Conservation (phyloP, 2,797 vertebrate species). For the Ctenopoma kingsleyae region DNA sequence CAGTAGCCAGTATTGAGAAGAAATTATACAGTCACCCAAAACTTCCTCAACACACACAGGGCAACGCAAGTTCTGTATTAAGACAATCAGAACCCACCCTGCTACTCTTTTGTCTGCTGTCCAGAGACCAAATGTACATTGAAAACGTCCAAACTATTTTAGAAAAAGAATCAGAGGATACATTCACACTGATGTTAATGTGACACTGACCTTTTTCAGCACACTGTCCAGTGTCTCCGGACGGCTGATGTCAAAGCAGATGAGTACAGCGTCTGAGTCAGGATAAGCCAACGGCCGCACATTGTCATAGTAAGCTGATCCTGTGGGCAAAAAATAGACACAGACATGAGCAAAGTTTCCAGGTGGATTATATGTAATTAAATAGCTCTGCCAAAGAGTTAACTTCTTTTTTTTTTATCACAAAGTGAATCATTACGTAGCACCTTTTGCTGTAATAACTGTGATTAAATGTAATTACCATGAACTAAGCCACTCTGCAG, state of each 20-base stretch:
- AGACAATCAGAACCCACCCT: not conserved
- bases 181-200: slow-evolving; percentile 29
- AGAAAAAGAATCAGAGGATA: slow-evolving; percentile 16
- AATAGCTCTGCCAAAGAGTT: slow-evolving; percentile 36
- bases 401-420: slow-evolving; percentile 33
- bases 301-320: slow-evolving; percentile 94
- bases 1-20: not conserved
- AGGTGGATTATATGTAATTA: slow-evolving; percentile 32
- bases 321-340: slow-evolving; percentile 70
- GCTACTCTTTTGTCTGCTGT: not conserved
- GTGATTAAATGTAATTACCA: slow-evolving; percentile 66
- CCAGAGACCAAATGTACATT: slow-evolving; percentile 6
- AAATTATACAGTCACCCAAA: not conserved
- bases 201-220: slow-evolving; percentile 92
- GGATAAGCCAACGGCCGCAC: slow-evolving; percentile 95
- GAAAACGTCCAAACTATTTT: not conserved
- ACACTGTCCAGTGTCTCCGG: slow-evolving; percentile 95
- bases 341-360: slow-evolving; percentile 28
- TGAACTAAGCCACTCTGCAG: slow-evolving; percentile 40
- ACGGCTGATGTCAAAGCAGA: slow-evolving; percentile 97
- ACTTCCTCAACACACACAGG: not conserved
- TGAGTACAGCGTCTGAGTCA: slow-evolving; percentile 94
- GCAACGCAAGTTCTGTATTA: not conserved
- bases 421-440: slow-evolving; percentile 52
- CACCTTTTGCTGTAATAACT: slow-evolving; percentile 54